phyloP scores from a whole-genome alignment of 2,113 vertebrate species.

The crab-eating macaque (Macaca fascicularis) region DNA sequence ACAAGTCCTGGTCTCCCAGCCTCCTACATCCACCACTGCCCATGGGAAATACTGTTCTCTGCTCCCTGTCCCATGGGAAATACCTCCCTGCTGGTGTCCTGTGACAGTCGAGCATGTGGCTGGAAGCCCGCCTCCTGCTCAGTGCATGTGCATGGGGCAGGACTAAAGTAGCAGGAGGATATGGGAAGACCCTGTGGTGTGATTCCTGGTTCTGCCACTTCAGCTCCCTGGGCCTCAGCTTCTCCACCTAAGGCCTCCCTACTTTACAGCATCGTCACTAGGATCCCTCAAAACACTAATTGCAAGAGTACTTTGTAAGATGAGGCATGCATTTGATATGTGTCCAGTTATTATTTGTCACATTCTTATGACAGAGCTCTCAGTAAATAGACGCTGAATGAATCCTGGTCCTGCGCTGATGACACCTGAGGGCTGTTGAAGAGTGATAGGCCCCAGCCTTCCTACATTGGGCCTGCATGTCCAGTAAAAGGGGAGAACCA shows the following conservation, averaged over 20 bases:
- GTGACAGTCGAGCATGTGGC: not conserved
- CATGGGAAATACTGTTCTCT: not conserved
- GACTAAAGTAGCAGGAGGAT: not conserved
- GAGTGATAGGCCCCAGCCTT: not conserved
- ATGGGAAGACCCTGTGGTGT: not conserved
- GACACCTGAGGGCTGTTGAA: not conserved
- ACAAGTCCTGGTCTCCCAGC: not conserved
- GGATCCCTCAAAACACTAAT: not conserved
- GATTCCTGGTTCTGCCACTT: not conserved
- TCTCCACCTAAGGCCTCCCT: not conserved
- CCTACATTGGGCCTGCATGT: not conserved
- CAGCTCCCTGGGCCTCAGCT: not conserved
- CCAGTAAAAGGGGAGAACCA: not conserved
- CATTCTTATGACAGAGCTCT: not conserved
- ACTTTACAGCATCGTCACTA: rapidly evolving
- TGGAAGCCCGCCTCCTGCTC: not conserved
- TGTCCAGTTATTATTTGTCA: not conserved
- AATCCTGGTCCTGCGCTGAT: not conserved
- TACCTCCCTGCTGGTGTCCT: not conserved
- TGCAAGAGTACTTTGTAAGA: not conserved
- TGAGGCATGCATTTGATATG: not conserved
- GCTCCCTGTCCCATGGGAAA: not conserved
- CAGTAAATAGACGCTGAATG: not conserved
- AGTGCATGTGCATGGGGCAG: rapidly evolving
- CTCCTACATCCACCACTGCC: not conserved